Evolutionary conservation across 2,113 vertebrate genomes (phyloP).

Genomic region (Cyprinodon variegatus): DNA sequence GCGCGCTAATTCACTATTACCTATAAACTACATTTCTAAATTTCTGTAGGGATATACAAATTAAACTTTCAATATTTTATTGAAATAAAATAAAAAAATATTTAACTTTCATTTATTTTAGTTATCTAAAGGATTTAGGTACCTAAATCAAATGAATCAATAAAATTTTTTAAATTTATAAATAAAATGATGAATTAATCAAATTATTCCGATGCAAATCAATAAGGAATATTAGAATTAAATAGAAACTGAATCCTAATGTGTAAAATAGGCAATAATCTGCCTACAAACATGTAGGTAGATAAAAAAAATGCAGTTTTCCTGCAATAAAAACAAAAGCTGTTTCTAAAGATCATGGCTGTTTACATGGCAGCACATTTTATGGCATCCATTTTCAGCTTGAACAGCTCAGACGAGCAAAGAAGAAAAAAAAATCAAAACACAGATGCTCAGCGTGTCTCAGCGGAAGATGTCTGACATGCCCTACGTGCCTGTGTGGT

Average conservation of each 20-base stretch:
- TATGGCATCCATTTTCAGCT: slow-evolving; percentile 7
- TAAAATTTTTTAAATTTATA: neutral
- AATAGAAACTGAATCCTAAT: neutral
- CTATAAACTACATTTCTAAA: no score
- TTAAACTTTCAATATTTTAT: no score
- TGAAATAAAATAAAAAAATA: no score
- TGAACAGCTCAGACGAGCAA: neutral
- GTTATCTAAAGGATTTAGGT: no score
- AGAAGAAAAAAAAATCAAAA: slow-evolving; percentile 25
- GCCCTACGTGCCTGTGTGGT: slow-evolving; percentile 67
- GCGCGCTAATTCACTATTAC: no score
- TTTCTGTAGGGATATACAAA: no score
- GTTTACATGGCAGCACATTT: slow-evolving; percentile 9
- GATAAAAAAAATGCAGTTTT: slow-evolving; percentile 5
- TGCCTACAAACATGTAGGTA: neutral
- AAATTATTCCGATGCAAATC: neutral
- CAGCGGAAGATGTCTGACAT: slow-evolving; percentile 68
- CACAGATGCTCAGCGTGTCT: slow-evolving; percentile 60
- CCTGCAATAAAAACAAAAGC: slow-evolving; percentile 4
- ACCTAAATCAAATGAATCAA: no score
- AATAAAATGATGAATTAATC: neutral
- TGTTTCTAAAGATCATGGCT: slow-evolving; percentile 6
- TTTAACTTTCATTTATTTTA: no score
- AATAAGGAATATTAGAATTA: neutral
- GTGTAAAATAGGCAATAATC: neutral